Evolutionary conservation across 2,888 invertebrate genomes (phyloP).

Genomic region (Apamea monoglypha): DNA sequence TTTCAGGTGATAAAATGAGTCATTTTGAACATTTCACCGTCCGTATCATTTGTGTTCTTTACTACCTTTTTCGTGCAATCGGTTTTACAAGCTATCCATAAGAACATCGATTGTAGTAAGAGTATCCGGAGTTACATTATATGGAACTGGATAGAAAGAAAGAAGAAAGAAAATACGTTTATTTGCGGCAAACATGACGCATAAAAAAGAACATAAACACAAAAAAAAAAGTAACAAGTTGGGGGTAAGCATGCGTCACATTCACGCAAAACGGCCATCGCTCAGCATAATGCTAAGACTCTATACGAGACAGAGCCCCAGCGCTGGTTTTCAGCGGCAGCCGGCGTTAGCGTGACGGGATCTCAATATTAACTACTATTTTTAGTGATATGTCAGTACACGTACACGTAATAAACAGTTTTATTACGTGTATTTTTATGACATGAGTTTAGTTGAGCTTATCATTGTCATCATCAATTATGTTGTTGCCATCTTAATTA

Average conservation of each 20-base stretch:
- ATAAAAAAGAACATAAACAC: too few species aligned
- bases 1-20: not conserved
- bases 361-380: constrained; percentile 12
- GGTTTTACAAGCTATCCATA: constrained; percentile 28
- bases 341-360: too few species aligned
- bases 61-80: not conserved
- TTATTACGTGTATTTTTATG: not conserved
- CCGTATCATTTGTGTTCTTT: not conserved
- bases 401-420: too few species aligned
- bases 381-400: not conserved
- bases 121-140: constrained; percentile 13
- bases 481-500: constrained; percentile 28
- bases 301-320: too few species aligned
- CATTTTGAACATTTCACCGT: not conserved
- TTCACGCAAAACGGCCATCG: too few species aligned
- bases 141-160: constrained; percentile 55
- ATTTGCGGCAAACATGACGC: too few species aligned
- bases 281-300: too few species aligned
- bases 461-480: constrained; percentile 13
- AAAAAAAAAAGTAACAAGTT: too few species aligned
- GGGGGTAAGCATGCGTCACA: too few species aligned
- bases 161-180: too few species aligned
- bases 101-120: constrained; percentile 23
- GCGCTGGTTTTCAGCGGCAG: too few species aligned
- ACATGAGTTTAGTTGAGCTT: not conserved